These are phyloP conservation scores for Marcusenius ussheri DNA, from an alignment of 2,113 vertebrate species.

Conservation along the genomic window DNA sequence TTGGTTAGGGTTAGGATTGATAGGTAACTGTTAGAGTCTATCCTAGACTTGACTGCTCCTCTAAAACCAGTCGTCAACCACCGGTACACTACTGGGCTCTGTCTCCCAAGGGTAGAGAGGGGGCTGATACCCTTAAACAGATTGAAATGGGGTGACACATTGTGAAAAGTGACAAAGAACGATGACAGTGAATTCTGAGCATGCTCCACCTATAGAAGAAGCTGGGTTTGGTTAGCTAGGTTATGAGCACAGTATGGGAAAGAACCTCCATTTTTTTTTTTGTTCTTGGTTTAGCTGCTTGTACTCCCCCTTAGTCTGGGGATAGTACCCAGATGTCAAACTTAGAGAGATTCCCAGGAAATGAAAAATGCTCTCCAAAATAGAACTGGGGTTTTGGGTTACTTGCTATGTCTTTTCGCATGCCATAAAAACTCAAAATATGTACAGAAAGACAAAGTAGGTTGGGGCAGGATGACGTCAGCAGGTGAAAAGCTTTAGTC, in stretches of 20 bases:
- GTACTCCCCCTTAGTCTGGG: neutral
- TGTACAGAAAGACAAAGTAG: neutral
- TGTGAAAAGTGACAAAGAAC: neutral
- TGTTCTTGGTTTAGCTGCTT: neutral
- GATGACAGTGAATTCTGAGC: neutral
- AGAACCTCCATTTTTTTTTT: neutral
- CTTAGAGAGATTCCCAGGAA: neutral
- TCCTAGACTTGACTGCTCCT: neutral
- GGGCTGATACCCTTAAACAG: neutral
- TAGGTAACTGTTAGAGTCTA: neutral
- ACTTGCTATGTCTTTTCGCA: neutral
- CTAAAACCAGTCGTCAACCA: neutral
- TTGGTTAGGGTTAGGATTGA: neutral
- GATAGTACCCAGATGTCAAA: neutral
- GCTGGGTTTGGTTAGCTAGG: neutral
- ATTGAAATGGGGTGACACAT: neutral
- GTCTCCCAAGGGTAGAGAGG: neutral
- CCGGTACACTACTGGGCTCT: neutral
- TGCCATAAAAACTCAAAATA: neutral
- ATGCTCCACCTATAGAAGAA: neutral
- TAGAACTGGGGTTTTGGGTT: neutral
- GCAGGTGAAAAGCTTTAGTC: neutral
- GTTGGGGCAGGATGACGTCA: neutral
- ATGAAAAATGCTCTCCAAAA: neutral
- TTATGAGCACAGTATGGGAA: neutral